Base-by-base conservation (phyloP, 2,113 vertebrate genomes). In the Papio anubis region DNA sequence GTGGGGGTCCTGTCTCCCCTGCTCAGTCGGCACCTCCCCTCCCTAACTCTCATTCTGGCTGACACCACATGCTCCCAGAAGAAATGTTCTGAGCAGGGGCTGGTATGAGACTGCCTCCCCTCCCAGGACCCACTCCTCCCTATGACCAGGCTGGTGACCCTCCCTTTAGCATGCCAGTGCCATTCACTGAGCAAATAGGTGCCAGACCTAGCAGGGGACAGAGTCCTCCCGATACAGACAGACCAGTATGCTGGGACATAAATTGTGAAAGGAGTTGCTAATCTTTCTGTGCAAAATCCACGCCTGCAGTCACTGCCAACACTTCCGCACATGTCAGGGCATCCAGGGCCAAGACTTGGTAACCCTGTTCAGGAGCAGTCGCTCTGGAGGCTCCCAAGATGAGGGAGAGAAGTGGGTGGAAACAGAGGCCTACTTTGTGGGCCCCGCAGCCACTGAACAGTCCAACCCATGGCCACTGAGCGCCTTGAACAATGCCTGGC, bases 251-350 rank as follows among this genome's bases (percentile, higher is more conserved):
- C 3, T 92, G 70, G 50, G 83, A 90, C 80, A 91, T 23, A 66
- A 40, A n/a, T 85, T 96, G 90, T 96, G 96, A 96, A 98, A 95
- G 43, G 30, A 84, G 30, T 45, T 18, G 0, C 93, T 73, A 38
- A 50, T 66, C 52, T 48, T 68, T 40, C 92, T 45, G 88, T 90
- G 78, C 61, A 93, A 79, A 81, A 43, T 55, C 84, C 50, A 72
- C 72, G 66, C 68, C 30, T 30, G 32, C 2, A 9, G 81, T 64
- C 1, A 64, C 64, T 59, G 61, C 61, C 87, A 73, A 64, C n/a
- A n/a, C 8, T 35, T 30, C 35, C 43, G 8, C n/a, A 0, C 8
- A 12, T 17, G 20, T 80, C 70, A 23, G 43, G 61, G 86, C 2
- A 23, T 16, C 52, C 55, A 12, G 48, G 20, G n/a, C 35, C 38